Base-by-base conservation (phyloP, 2,113 vertebrate species). In the Pachyramphus minor region DNA sequence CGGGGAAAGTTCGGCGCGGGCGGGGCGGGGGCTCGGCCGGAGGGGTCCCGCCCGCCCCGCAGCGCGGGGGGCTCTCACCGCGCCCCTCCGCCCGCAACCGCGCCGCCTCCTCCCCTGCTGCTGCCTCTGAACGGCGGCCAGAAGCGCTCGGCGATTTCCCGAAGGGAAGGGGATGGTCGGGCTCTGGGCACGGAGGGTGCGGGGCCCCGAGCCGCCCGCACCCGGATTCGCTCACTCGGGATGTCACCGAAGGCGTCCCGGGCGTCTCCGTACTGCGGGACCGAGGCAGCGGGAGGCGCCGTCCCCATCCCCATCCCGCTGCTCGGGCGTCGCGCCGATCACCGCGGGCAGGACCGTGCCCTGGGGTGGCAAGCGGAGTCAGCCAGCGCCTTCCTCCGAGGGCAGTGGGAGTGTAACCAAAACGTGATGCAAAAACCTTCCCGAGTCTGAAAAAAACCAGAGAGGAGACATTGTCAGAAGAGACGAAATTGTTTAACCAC, bases 1-100 rank as follows among this genome's bases (percentile, higher is more conserved):
- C 89, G 91, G 82, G 52, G 27, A 93, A 93, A 96, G 95, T 95
- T 96, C 78, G 60, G 89, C 10, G 44, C 69, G 83, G 86, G 41
- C 21, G 68, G 91, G 86, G 73, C 15, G 18, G 35, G 35, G 15
- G 47, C 47, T 11, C 47, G 47, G 47, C 47, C 22, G n/a, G n/a
- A 49, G 23, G 15, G 55, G 53, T 19, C 53, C 53, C 53, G 6
- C 53, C 17, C 17, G 14, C 16, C 27, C 52, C 52, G 66, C 53
- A 31, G 28, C 30, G 10, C 30, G 10, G 53, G 18, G 9, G 53
- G 31, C 30, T 9, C 20, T 6, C 53, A 8, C 31, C 53, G 53
- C 19, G 11, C 31, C 21, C 17, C 33, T 15, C 22, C 15, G n/a
- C 33, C n/a, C 14, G n/a, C 21, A 6, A 24, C 22, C 5, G 9